phyloP scores from a whole-genome alignment of 2,888 invertebrate genomes.

The Agonopterix alstromeriana region DNA sequence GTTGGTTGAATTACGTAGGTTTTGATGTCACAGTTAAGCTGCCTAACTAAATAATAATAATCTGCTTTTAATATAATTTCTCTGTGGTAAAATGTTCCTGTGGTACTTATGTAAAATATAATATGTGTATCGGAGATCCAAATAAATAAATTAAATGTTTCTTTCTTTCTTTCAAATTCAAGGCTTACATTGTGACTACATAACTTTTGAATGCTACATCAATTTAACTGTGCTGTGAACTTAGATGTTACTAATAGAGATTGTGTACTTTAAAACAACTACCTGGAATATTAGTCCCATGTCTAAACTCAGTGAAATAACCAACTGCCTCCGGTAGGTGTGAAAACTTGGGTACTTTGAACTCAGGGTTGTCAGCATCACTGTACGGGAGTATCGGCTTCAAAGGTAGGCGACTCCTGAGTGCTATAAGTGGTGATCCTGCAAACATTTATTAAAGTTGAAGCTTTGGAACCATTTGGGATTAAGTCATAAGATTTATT shows the following conservation, averaged over 20 bases:
- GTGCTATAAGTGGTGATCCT: slow-evolving; percentile 79
- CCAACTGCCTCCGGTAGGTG: slow-evolving; percentile 80
- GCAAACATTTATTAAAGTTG: slow-evolving; percentile 13
- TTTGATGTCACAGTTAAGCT: not conserved
- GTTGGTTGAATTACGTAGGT: no score
- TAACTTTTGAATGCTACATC: no score
- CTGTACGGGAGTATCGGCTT: slow-evolving; percentile 76
- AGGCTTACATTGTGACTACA: no score
- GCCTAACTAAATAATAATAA: not conserved
- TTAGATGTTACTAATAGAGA: no score
- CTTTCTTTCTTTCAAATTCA: no score
- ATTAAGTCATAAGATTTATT: no score
- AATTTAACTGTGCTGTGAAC: no score
- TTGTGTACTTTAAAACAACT: slow-evolving; percentile 8
- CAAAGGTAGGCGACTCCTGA: slow-evolving; percentile 83
- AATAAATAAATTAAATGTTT: no score
- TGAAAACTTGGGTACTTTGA: slow-evolving; percentile 75
- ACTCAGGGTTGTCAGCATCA: slow-evolving; percentile 74
- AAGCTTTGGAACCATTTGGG: not conserved
- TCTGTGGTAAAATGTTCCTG: no score
- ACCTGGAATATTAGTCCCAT: slow-evolving; percentile 87
- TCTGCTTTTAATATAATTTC: not conserved
- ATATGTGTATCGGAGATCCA: no score
- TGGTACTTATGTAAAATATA: no score
- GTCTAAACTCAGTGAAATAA: slow-evolving; percentile 71